phyloP scores from a whole-genome alignment of 2,888 invertebrate genomes.

The Melinaea marsaeus region DNA sequence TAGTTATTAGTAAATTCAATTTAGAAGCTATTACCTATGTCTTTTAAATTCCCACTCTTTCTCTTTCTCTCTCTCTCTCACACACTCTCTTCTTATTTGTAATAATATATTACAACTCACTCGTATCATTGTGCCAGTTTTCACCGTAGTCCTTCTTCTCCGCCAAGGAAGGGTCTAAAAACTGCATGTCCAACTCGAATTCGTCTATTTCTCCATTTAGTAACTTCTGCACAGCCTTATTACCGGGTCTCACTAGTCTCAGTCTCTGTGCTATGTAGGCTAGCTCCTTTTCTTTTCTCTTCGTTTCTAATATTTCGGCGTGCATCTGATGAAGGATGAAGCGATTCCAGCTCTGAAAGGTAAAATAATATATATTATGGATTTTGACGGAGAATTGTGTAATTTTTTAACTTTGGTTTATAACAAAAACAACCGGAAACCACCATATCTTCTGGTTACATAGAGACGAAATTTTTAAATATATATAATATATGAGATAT shows the following conservation, averaged over 20 bases:
- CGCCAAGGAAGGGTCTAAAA: conserved; percentile 56
- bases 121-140: conserved; percentile 56
- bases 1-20: not conserved
- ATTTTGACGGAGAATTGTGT: not conserved
- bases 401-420: too few relatives aligned
- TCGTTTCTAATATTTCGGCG: conserved; percentile 88
- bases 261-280: conserved; percentile 54
- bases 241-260: conserved; percentile 51
- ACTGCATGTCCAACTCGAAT: conserved; percentile 77
- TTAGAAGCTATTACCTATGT: too few relatives aligned
- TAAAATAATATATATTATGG: conserved; percentile 3
- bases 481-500: too few relatives aligned
- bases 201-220: conserved; percentile 72
- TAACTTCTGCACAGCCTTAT: conserved; percentile 31
- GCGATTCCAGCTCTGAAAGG: conserved; percentile 92
- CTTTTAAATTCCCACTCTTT: too few relatives aligned
- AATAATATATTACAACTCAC: conserved; percentile 45
- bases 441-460: too few relatives aligned
- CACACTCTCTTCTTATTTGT: conserved; percentile 8
- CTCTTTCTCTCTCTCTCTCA: too few relatives aligned
- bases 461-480: too few relatives aligned
- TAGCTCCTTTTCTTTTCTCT: conserved; percentile 79
- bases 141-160: conserved; percentile 54
- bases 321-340: conserved; percentile 97
- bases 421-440: too few relatives aligned